Evolutionary conservation across 2,113 vertebrate species (phyloP).

Genomic region (Anser cygnoides): DNA sequence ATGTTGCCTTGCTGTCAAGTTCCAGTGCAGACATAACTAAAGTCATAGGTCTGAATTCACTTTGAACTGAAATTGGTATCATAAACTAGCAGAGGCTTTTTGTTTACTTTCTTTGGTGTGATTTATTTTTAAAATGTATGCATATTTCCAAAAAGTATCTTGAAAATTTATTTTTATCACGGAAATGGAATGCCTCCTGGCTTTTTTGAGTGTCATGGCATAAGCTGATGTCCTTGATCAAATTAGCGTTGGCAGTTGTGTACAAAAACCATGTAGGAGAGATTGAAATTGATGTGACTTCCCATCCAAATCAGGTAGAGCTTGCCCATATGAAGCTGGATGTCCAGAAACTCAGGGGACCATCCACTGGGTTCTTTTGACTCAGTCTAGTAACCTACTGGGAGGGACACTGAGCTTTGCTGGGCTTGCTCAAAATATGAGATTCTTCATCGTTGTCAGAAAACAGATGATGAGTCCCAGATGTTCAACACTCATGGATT

Average conservation of each 20-base stretch:
- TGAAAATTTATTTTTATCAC: slow-evolving; percentile 20
- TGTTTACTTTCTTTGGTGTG: slow-evolving; percentile 56
- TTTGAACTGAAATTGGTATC: slow-evolving; percentile 10
- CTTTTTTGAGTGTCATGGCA: background rate
- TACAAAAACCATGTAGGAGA: background rate
- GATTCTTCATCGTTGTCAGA: slow-evolving; percentile 10
- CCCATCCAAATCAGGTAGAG: background rate
- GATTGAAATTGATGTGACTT: background rate
- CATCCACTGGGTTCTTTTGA: background rate
- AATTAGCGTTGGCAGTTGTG: background rate
- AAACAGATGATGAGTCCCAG: slow-evolving; percentile 41
- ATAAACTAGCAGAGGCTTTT: slow-evolving; percentile 22
- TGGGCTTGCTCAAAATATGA: background rate
- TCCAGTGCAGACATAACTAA: background rate
- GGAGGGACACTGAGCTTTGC: background rate
- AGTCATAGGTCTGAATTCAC: slow-evolving; percentile 2
- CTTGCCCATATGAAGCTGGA: background rate
- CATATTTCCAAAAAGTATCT: slow-evolving; percentile 44
- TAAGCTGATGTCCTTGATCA: background rate
- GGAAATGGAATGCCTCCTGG: slow-evolving; percentile 47
- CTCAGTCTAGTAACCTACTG: background rate
- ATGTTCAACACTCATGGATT: slow-evolving; percentile 36
- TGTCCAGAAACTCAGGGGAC: background rate
- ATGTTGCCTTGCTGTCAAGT: background rate
- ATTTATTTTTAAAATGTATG: slow-evolving; percentile 43